Base-by-base conservation (phyloP, 1,140 invertebrate genomes). In the Lordiphosa stackelbergi region DNA sequence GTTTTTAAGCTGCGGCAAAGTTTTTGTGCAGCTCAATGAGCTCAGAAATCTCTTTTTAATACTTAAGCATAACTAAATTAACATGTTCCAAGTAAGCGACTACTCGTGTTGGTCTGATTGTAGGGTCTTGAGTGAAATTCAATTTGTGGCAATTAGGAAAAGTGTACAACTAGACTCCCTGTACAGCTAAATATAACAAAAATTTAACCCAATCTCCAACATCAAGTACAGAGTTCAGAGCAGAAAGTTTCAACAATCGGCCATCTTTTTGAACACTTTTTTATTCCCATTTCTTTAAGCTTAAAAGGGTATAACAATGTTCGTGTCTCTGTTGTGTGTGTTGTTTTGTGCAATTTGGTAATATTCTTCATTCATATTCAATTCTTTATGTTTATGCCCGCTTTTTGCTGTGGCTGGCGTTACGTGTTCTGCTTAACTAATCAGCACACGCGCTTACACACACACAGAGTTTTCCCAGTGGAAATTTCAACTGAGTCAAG, bases 41-140 rank as follows among this genome's bases (percentile, higher is more conserved):
- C 73, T 78, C 64, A 69, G 65, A 77, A 78, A 78, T 78, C 73
- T 78, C 73, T 78, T 78, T 78, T 78, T 78, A 78, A 78, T 78
- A 78, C 69, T 78, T 78, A 63, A 57, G 69, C 73, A 73, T 78
- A 78, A 78, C 69, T 77, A 78, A 78, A 78, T 78, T 78, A 78
- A 78, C 73, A 73, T 31, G 28, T 31, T 1, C 28, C 28, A 28
- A 28, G 24, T 6, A 28, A 28, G 24, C 24, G 24, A 24, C 22
- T 28, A 28, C 24, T 28, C 24, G 6, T 19, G 19, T 19, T 19
- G 19, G 19, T 19, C 19, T 19, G 24, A 28, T 24, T 4, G 22
- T 5, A 24, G 22, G 4, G 3, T 6, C 6, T 28, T 28, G 6
- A 28, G 24, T 4, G 24, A 8, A 31, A 31, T 31, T 31, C 7